Base-by-base conservation (phyloP, 2,888 invertebrate species). In the Aproaerema taeniolella region DNA sequence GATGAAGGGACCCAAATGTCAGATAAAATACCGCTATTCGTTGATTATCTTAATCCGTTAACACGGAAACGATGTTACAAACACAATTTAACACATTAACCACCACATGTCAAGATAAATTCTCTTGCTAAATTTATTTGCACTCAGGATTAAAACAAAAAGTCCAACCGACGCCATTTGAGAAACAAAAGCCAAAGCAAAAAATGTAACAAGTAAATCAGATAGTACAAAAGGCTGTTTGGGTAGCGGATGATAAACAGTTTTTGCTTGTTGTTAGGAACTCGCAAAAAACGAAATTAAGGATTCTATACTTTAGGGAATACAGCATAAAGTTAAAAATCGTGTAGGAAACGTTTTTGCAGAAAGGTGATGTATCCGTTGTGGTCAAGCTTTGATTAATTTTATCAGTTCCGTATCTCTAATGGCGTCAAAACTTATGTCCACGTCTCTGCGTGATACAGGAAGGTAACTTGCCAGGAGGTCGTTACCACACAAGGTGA, bases 371-470 rank as follows among this genome's bases (percentile, higher is more conserved):
- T 7, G 12, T 13, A 17, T 14, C 33, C 10, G 46, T 54, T 47
- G 53, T 75, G 82, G 83, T 81, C 81, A 79, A 73, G 61, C 57
- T 50, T 56, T 80, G 82, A 83, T 82, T 82, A 79, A 75, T 67
- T 67, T 81, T 83, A 82, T 82, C 80, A 71, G 34, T 42, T 35
- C 50, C 49, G 54, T 75, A 83, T 83, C 83, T 74, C 43, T 68
- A 75, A 81, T 74, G 70, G 83, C 75, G 83, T 83, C 82, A 86
- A 83, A 83, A 80, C 72, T 55, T 67, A 68, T 86, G 85, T 86
- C 80, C 76, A 71, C 65, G 52, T 55, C 83, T 49, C 85, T 63
- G 78, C 79, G 71, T 81, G 86, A 68, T 57, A 80, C 81, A 85
- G 83, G 82, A 85, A 85, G 83, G 72, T 78, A 51, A 39, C 61